Conservation (phyloP, 1,140 invertebrate species). For the Euwallacea fornicatus region DNA sequence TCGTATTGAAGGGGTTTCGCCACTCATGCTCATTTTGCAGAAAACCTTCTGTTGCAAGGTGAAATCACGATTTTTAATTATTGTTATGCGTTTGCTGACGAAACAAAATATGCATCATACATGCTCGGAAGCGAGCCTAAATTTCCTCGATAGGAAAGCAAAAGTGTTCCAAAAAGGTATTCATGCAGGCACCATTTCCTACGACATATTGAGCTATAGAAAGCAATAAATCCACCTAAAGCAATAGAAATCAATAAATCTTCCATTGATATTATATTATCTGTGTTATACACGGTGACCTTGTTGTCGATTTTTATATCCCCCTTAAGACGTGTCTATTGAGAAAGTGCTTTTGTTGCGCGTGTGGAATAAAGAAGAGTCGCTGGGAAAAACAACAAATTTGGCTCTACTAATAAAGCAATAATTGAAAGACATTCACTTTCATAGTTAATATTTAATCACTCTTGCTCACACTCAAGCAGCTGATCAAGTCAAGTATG, state of each 20-base stretch:
- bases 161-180: slow-evolving; percentile 2
- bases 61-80: slow-evolving; percentile 5
- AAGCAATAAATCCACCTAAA: background rate
- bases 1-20: slow-evolving; percentile 1
- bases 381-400: background rate
- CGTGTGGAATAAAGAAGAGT: background rate
- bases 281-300: slow-evolving; percentile 6
- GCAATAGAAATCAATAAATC: no score
- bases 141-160: background rate
- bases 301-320: background rate
- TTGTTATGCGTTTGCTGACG: background rate
- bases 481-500: no score
- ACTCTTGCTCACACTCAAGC: no score
- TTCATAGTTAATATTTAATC: no score
- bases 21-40: slow-evolving; percentile 5
- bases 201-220: slow-evolving; percentile 1
- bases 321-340: background rate
- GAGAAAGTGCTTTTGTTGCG: slow-evolving; percentile 9
- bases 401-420: no score
- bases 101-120: no score
- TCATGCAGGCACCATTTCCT: background rate
- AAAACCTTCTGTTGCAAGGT: slow-evolving; percentile 7
- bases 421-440: no score
- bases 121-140: no score
- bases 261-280: background rate